These are phyloP conservation scores for Xyrichtys novacula DNA, from an alignment of 2,797 vertebrate genomes.

Conservation along the genomic window DNA sequence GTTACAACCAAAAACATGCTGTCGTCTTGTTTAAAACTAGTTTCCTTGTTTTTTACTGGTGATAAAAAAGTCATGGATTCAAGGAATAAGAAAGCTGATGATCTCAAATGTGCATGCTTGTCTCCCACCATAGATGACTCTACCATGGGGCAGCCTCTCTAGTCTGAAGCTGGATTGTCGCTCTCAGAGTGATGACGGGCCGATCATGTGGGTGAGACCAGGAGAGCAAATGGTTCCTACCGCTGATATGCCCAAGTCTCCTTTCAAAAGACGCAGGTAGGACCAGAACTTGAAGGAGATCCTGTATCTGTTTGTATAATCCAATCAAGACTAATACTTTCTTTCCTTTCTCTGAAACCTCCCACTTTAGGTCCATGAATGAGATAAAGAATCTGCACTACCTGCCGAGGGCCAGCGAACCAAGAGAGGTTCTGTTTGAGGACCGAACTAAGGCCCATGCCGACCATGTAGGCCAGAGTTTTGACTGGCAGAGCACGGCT, in stretches of 20 bases:
- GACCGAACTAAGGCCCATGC: slow-evolving; percentile 97
- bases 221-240: slow-evolving; percentile 99
- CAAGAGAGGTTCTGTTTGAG: slow-evolving; percentile 97
- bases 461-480: slow-evolving; percentile 97
- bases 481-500: slow-evolving; percentile 99
- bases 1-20: background rate
- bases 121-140: slow-evolving; percentile 89
- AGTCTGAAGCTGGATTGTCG: slow-evolving; percentile 95
- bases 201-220: slow-evolving; percentile 98
- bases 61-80: too few relatives aligned
- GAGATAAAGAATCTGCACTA: slow-evolving; percentile 99
- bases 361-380: slow-evolving; percentile 91
- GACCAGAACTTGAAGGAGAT: too few relatives aligned
- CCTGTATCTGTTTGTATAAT: too few relatives aligned
- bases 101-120: slow-evolving; percentile 5
- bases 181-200: slow-evolving; percentile 97
- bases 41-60: background rate
- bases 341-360: too few relatives aligned
- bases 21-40: background rate
- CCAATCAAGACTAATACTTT: too few relatives aligned
- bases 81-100: background rate
- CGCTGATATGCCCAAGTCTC: slow-evolving; percentile 98
- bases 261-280: slow-evolving; percentile 97
- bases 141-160: slow-evolving; percentile 97
- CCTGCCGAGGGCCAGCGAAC: slow-evolving; percentile 95